phyloP scores from a whole-genome alignment of 2,888 invertebrate species.

The Agriotes lineatus region DNA sequence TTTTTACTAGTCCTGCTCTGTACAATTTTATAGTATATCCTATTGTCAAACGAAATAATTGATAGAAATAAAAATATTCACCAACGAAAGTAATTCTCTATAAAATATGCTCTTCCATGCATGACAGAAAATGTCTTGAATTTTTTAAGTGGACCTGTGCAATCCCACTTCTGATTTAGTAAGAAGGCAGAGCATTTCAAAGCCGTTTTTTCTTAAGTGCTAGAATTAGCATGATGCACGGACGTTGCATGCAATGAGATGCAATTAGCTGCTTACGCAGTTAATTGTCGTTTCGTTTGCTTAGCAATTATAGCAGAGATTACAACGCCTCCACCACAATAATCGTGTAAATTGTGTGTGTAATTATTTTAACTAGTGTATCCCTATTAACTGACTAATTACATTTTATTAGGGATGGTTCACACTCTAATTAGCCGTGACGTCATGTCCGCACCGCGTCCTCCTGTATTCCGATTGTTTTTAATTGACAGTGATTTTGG shows the following conservation, averaged over 20 bases:
- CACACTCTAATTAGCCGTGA: constrained; percentile 65
- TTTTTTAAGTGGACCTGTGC: too few species aligned
- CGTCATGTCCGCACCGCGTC: constrained; percentile 63
- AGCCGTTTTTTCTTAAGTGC: not conserved
- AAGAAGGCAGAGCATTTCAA: too few species aligned
- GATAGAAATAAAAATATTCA: too few species aligned
- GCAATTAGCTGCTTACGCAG: constrained; percentile 34
- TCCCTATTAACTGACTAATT: constrained; percentile 68
- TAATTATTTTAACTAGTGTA: constrained; percentile 68
- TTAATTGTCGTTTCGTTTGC: constrained; percentile 42
- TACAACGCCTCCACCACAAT: constrained; percentile 61
- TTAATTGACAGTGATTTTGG: constrained; percentile 59
- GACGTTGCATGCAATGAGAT: constrained; percentile 16
- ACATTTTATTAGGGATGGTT: constrained; percentile 64
- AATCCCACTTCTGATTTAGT: too few species aligned
- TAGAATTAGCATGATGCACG: not conserved
- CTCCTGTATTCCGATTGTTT: constrained; percentile 60
- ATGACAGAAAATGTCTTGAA: too few species aligned
- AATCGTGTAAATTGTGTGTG: constrained; percentile 64
- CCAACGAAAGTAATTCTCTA: too few species aligned
- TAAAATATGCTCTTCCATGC: too few species aligned
- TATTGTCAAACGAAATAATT: too few species aligned
- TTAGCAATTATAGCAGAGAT: constrained; percentile 46
- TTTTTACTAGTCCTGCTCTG: too few species aligned
- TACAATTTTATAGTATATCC: too few species aligned